phyloP scores from a whole-genome alignment of 2,888 invertebrate species.

The Allophyes oxyacanthae region DNA sequence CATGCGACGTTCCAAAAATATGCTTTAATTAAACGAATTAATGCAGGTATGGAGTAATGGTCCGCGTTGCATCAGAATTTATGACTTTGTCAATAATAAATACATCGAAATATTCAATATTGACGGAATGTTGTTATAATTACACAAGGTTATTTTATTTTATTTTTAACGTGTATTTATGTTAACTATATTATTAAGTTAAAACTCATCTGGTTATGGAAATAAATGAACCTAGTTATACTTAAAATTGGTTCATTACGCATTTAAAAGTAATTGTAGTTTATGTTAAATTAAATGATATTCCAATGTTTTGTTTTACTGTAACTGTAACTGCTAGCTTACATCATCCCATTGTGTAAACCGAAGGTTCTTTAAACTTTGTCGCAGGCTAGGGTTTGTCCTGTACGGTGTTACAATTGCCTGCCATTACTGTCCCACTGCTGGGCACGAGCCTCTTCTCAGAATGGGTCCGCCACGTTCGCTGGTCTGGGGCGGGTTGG shows the following conservation, averaged over 20 bases:
- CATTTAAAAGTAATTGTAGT: not conserved
- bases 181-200: not conserved
- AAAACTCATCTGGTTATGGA: not conserved
- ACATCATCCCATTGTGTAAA: too few species aligned
- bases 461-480: too few species aligned
- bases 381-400: too few species aligned
- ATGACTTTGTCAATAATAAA: slow-evolving; percentile 33
- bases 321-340: too few species aligned
- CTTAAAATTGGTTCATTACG: not conserved
- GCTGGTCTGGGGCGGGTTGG: too few species aligned
- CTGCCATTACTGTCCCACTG: too few species aligned
- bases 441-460: too few species aligned
- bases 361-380: too few species aligned
- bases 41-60: slow-evolving; percentile 34
- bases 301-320: too few species aligned
- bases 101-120: slow-evolving; percentile 37
- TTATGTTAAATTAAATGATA: too few species aligned
- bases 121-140: slow-evolving; percentile 57
- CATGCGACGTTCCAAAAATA: not conserved
- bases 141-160: slow-evolving; percentile 50
- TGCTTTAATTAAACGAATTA: slow-evolving; percentile 10
- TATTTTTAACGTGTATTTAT: slow-evolving; percentile 24
- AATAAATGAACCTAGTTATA: not conserved
- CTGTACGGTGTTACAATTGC: too few species aligned
- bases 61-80: slow-evolving; percentile 19